These are phyloP conservation scores for Homalodisca vitripennis DNA, from an alignment of 1,140 invertebrate species.

Conservation along the genomic window DNA sequence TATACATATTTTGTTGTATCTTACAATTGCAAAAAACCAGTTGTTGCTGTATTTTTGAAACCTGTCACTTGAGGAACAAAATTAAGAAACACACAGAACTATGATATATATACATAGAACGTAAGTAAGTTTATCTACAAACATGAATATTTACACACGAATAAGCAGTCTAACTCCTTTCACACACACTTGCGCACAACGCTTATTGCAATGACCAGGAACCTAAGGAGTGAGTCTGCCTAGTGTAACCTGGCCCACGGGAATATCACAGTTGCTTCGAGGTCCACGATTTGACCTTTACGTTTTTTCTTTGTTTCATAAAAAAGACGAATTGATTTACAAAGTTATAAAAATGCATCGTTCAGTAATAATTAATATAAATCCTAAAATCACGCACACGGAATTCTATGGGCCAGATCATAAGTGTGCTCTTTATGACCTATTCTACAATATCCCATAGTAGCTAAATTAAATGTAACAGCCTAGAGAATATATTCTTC, in stretches of 20 bases:
- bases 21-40: constrained; percentile 3
- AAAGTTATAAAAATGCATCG: constrained; percentile 29
- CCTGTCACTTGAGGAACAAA: background rate
- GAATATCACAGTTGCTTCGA: constrained; percentile 26
- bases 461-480: background rate
- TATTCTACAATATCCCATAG: constrained; percentile 18
- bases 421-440: constrained; percentile 6
- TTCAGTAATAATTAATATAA: constrained; percentile 18
- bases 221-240: constrained; percentile 28
- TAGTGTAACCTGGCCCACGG: constrained; percentile 22
- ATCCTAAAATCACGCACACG: constrained; percentile 22
- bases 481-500: background rate
- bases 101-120: constrained; percentile 8
- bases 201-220: background rate
- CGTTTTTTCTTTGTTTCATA: constrained; percentile 13
- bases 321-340: constrained; percentile 24
- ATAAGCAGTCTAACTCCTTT: constrained; percentile 22
- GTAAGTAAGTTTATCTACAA: background rate
- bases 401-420: constrained; percentile 27
- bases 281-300: background rate
- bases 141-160: constrained; percentile 19
- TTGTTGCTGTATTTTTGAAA: constrained; percentile 18
- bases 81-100: constrained; percentile 5
- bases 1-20: constrained; percentile 6
- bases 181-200: constrained; percentile 6